phyloP scores from a whole-genome alignment of 2,888 invertebrate species.

The Odiellus spinosus region DNA sequence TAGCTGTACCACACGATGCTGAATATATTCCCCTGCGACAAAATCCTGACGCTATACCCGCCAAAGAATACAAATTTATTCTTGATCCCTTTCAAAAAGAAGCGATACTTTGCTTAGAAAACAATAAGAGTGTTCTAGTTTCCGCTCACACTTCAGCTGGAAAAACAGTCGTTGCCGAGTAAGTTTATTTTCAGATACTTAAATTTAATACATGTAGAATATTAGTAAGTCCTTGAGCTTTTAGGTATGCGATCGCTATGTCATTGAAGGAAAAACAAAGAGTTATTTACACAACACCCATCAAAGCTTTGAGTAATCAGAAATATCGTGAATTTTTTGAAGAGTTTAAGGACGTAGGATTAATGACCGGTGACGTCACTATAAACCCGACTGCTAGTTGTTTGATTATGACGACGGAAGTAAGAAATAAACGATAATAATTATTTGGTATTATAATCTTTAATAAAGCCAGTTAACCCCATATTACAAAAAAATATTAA shows the following conservation, averaged over 20 bases:
- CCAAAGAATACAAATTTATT: constrained; percentile 82
- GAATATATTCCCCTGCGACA: constrained; percentile 49
- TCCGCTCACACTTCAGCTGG: constrained; percentile 99
- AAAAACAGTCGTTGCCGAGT: constrained; percentile 95
- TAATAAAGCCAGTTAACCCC: background rate
- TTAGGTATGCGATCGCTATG: constrained; percentile 73
- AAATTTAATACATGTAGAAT: background rate
- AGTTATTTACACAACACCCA: constrained; percentile 98
- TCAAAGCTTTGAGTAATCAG: constrained; percentile 97
- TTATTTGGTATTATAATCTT: too few species aligned
- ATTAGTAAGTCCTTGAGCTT: background rate
- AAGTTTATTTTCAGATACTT: constrained; percentile 32
- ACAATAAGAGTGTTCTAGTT: constrained; percentile 92
- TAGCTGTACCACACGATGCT: constrained; percentile 71
- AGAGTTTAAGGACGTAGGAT: constrained; percentile 92
- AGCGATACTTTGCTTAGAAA: constrained; percentile 90
- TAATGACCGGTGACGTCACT: constrained; percentile 97
- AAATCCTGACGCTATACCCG: constrained; percentile 48
- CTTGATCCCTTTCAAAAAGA: constrained; percentile 97
- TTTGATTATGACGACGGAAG: constrained; percentile 99
- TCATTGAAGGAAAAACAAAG: constrained; percentile 85
- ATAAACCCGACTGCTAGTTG: constrained; percentile 96
- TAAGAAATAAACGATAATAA: constrained; percentile 24
- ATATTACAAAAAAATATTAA: constrained; percentile 1
- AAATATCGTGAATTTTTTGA: constrained; percentile 96